Evolutionary conservation across 2,113 vertebrate species (phyloP).

Genomic region (Odobenus rosmarus): DNA sequence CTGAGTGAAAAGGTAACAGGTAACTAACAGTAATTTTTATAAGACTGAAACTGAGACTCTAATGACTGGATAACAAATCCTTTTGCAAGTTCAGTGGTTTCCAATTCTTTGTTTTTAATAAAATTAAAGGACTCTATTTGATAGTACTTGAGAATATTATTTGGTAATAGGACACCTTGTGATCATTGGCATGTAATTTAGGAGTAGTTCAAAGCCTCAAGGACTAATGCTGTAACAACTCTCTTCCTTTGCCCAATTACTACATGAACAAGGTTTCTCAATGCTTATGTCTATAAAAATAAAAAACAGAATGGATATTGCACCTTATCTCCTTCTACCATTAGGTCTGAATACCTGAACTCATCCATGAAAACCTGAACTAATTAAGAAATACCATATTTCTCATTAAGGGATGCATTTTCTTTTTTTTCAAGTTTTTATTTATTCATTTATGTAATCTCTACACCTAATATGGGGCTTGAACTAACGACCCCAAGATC

Average conservation of each 20-base stretch:
- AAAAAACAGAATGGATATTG: background rate
- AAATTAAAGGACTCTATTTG: constrained; percentile 31
- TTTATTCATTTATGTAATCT: background rate
- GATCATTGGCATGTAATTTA: background rate
- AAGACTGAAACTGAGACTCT: constrained; percentile 22
- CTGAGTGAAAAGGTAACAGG: background rate
- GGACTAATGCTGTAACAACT: background rate
- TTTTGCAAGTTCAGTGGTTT: constrained; percentile 42
- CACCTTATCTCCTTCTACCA: background rate
- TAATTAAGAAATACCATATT: background rate
- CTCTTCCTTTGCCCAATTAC: constrained; percentile 36
- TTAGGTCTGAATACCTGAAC: constrained; percentile 6
- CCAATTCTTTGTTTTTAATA: constrained; percentile 51
- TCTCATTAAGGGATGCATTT: background rate
- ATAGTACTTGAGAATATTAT: background rate
- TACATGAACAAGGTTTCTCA: background rate
- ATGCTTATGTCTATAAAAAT: constrained; percentile 4
- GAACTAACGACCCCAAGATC: background rate
- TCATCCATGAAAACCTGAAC: background rate
- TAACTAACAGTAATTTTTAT: constrained; percentile 20
- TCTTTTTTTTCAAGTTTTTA: background rate
- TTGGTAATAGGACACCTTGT: background rate
- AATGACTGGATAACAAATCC: background rate
- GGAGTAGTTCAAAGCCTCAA: background rate
- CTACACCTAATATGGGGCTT: background rate